Evolutionary conservation across 2,888 invertebrate genomes (phyloP).

Genomic region (Drosophila colorata): DNA sequence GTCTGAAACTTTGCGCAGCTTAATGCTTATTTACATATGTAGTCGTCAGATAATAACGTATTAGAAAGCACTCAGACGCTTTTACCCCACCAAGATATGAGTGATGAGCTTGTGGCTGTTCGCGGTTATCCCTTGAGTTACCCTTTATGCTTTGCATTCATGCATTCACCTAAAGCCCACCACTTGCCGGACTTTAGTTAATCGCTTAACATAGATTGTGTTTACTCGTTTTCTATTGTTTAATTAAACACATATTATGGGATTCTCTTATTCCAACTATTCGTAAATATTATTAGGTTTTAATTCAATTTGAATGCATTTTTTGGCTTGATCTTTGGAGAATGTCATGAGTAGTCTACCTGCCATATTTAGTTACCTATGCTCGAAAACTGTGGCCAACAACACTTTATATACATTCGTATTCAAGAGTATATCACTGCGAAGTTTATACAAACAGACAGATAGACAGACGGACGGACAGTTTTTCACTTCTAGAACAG

Average conservation of each 20-base stretch:
- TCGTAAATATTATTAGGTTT: too few species aligned
- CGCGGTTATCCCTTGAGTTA: conserved; percentile 9
- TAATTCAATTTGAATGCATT: too few species aligned
- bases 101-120: conserved; percentile 21
- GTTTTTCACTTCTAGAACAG: too few species aligned
- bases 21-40: conserved; percentile 76
- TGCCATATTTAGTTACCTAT: too few species aligned
- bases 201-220: not conserved
- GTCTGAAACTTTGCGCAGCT: conserved; percentile 45
- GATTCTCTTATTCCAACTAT: too few species aligned
- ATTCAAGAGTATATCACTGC: too few species aligned
- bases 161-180: not conserved
- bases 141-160: not conserved
- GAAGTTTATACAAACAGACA: too few species aligned
- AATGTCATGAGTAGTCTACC: too few species aligned
- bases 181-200: not conserved
- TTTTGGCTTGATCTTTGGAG: too few species aligned
- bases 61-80: conserved; percentile 35
- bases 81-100: conserved; percentile 19
- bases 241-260: not conserved
- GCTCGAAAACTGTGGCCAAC: too few species aligned
- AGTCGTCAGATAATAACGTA: conserved; percentile 76
- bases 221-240: not conserved
- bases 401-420: too few species aligned
- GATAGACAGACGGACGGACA: too few species aligned